phyloP scores from a whole-genome alignment of 1,140 invertebrate species.

The Brachionus manjavacas region DNA sequence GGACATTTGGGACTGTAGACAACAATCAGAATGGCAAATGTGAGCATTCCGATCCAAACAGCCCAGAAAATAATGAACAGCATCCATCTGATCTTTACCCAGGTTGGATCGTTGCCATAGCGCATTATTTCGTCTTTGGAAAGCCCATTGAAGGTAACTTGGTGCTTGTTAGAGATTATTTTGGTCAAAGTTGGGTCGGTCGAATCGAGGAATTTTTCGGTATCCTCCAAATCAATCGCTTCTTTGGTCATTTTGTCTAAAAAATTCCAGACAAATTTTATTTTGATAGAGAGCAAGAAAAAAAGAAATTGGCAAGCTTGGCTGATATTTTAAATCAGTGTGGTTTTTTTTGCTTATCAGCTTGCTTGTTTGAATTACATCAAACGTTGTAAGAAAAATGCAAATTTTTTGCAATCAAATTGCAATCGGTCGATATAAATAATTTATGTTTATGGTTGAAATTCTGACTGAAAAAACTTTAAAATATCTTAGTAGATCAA shows the following conservation, averaged over 20 bases:
- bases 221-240: neutral
- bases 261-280: neutral
- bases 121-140: constrained; percentile 18
- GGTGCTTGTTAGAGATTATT: neutral
- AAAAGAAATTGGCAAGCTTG: neutral
- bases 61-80: neutral
- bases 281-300: neutral
- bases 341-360: too few species aligned
- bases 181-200: neutral
- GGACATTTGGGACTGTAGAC: constrained; percentile 9
- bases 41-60: neutral
- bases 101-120: constrained; percentile 11
- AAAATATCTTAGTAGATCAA: neutral
- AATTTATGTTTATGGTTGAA: neutral
- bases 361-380: too few species aligned
- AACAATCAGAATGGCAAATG: constrained; percentile 21
- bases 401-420: neutral
- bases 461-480: neutral
- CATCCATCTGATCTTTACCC: constrained; percentile 38
- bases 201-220: neutral
- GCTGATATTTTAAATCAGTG: neutral
- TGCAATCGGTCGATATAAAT: neutral
- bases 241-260: neutral
- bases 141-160: constrained; percentile 22
- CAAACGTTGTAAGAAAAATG: neutral